Percentiles rank a stretch among this genome's conserved stretches.
Evolutionary conservation across 2,888 invertebrate genomes (phyloP).

Genomic region (Synanthedon myopaeformis): DNA sequence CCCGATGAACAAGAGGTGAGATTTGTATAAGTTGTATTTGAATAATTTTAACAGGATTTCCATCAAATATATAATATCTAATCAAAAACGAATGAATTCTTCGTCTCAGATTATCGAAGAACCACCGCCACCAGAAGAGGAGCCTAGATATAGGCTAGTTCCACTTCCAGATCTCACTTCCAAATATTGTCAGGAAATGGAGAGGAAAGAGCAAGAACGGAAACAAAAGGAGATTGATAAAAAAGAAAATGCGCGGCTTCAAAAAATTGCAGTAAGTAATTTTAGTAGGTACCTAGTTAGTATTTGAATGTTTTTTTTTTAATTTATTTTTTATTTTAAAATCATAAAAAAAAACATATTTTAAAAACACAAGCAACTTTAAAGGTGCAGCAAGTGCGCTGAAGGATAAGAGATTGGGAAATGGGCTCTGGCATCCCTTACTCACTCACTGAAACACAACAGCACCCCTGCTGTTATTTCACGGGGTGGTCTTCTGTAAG

Average conservation of each 20-base stretch:
- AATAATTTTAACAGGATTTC: neutral
- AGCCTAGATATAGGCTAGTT: slow-evolving; percentile 50
- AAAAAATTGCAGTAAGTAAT: slow-evolving; percentile 37
- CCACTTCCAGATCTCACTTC: slow-evolving; percentile 54
- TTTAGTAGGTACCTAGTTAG: neutral
- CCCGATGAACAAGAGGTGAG: slow-evolving; percentile 41
- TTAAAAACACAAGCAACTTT: too few relatives aligned
- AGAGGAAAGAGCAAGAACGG: slow-evolving; percentile 23
- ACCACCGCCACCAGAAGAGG: slow-evolving; percentile 25
- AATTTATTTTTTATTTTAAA: too few relatives aligned
- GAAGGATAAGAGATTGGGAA: too few relatives aligned
- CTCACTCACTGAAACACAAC: too few relatives aligned
- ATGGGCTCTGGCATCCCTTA: too few relatives aligned
- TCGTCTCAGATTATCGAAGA: slow-evolving; percentile 25
- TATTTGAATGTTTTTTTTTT: neutral
- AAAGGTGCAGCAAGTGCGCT: too few relatives aligned
- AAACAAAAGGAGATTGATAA: slow-evolving; percentile 34
- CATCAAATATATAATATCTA: too few relatives aligned
- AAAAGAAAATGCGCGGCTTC: slow-evolving; percentile 26
- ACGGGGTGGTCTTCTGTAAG: too few relatives aligned
- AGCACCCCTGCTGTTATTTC: too few relatives aligned
- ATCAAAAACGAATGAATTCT: too few relatives aligned
- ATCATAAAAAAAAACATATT: too few relatives aligned
- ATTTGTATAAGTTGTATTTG: neutral
- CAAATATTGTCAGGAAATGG: slow-evolving; percentile 42